Evolutionary conservation across 1,140 invertebrate species (phyloP).

Genomic region (Drosophila pallidifrons): DNA sequence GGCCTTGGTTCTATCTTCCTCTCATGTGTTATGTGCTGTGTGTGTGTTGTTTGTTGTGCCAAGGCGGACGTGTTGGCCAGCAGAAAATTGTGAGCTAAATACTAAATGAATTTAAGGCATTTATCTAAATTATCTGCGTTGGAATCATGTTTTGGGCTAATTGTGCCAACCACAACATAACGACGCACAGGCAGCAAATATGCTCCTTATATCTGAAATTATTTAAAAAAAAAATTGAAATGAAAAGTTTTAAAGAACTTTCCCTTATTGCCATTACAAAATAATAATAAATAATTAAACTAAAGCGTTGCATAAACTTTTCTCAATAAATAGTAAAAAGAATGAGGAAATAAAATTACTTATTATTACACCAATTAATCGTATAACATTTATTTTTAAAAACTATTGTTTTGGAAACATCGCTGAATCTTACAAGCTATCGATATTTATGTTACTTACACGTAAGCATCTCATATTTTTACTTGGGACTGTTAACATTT

Average conservation of each 20-base stretch:
- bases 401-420: too few relatives aligned
- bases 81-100: constrained; percentile 45
- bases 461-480: too few relatives aligned
- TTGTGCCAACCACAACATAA: constrained; percentile 2
- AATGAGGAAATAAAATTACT: too few relatives aligned
- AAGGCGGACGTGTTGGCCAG: constrained; percentile 44
- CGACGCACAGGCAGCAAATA: constrained; percentile 2
- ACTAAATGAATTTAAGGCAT: constrained; percentile 48
- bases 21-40: constrained; percentile 5
- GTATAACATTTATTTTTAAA: too few relatives aligned
- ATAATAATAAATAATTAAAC: neutral
- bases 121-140: constrained; percentile 45
- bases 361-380: too few relatives aligned
- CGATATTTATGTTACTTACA: too few relatives aligned
- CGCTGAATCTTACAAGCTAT: too few relatives aligned
- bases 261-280: neutral
- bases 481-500: too few relatives aligned
- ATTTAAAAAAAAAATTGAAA: neutral
- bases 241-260: neutral
- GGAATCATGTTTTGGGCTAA: constrained; percentile 29
- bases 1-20: constrained; percentile 17
- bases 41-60: constrained; percentile 3
- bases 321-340: too few relatives aligned
- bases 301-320: too few relatives aligned
- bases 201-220: neutral